These are phyloP conservation scores for Bettongia penicillata DNA, from an alignment of 2,113 vertebrate genomes.

Conservation along the genomic window DNA sequence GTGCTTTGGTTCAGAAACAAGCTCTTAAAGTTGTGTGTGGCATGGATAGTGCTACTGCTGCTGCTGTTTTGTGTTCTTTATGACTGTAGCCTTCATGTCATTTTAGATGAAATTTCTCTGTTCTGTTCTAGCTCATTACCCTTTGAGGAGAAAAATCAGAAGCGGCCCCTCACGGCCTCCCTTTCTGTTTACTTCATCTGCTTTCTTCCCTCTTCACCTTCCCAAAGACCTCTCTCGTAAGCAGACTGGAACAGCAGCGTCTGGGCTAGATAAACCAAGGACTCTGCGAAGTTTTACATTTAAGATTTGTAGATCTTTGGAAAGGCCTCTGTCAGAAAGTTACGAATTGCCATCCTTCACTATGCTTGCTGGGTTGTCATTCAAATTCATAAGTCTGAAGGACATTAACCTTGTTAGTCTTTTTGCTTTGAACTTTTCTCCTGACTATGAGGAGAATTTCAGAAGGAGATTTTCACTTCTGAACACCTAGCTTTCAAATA, in stretches of 20 bases:
- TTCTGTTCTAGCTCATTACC: slow-evolving; percentile 14
- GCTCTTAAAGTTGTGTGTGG: background rate
- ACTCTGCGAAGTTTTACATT: slow-evolving; percentile 10
- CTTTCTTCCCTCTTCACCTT: background rate
- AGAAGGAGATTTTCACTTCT: background rate
- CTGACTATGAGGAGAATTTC: slow-evolving; percentile 18
- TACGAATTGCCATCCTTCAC: slow-evolving; percentile 29
- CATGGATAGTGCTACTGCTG: too few species aligned
- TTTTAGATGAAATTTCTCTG: background rate
- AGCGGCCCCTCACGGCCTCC: background rate
- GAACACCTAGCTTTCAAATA: background rate
- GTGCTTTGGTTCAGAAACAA: background rate
- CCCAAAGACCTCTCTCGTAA: slow-evolving; percentile 6
- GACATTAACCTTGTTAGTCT: slow-evolving; percentile 4
- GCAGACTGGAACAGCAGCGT: slow-evolving; percentile 20
- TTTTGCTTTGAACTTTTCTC: slow-evolving; percentile 13
- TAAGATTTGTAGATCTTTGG: background rate
- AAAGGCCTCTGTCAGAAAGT: slow-evolving; percentile 14
- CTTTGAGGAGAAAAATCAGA: slow-evolving; percentile 25
- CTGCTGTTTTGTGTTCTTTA: background rate
- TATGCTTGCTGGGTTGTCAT: slow-evolving; percentile 35
- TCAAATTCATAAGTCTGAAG: slow-evolving; percentile 32
- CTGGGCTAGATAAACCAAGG: background rate
- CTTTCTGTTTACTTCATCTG: slow-evolving; percentile 23
- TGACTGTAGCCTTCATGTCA: background rate